These are phyloP conservation scores for Takifugu ocellatus DNA, from an alignment of 2,797 vertebrate genomes.

Conservation along the genomic window DNA sequence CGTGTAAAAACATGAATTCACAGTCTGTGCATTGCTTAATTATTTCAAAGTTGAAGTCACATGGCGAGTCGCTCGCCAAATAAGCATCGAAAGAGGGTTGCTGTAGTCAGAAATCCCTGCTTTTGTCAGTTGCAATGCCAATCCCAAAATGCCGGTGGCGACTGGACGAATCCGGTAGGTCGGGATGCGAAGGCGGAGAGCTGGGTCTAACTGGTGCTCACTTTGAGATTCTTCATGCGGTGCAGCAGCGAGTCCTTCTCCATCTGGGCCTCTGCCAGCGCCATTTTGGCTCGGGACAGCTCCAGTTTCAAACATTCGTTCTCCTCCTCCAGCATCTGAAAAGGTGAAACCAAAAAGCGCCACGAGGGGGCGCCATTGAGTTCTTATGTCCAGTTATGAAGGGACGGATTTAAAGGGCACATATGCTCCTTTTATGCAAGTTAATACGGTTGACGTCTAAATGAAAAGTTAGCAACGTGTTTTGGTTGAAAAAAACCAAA, in stretches of 20 bases:
- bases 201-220: slow-evolving; percentile 69
- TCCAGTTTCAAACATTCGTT: slow-evolving; percentile 94
- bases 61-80: slow-evolving; percentile 18
- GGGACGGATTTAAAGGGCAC: too few relatives aligned
- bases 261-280: slow-evolving; percentile 91
- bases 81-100: slow-evolving; percentile 13
- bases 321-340: slow-evolving; percentile 87
- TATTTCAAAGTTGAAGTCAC: slow-evolving; percentile 33
- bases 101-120: slow-evolving; percentile 4
- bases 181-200: background rate
- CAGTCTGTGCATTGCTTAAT: slow-evolving; percentile 46
- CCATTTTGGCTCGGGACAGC: slow-evolving; percentile 91
- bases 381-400: background rate
- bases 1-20: slow-evolving; percentile 21
- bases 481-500: too few relatives aligned
- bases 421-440: too few relatives aligned
- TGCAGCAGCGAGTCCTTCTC: slow-evolving; percentile 91
- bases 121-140: slow-evolving; percentile 11
- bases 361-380: background rate
- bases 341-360: background rate
- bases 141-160: slow-evolving; percentile 2
- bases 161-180: background rate
- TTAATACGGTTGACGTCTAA: too few relatives aligned
- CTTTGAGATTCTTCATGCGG: slow-evolving; percentile 84
- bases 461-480: too few relatives aligned